Conservation (phyloP, 2,797 vertebrate genomes). For the Odontamblyopus rebecca region DNA sequence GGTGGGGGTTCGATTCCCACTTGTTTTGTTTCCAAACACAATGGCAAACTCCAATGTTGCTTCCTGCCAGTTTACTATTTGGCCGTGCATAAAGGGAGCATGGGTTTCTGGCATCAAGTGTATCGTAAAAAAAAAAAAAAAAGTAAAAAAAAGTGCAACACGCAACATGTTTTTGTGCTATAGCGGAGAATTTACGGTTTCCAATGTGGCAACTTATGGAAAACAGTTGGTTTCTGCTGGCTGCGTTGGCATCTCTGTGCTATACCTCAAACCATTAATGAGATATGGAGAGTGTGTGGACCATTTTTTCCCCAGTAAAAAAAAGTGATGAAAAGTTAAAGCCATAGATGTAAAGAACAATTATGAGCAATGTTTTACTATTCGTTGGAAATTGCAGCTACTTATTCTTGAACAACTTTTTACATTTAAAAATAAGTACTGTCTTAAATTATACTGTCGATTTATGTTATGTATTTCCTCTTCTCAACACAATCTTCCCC, state of each 20-base stretch:
- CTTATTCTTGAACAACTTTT: no score
- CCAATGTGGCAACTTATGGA: slow-evolving; percentile 34
- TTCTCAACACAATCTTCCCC: background rate
- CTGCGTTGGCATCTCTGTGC: slow-evolving; percentile 36
- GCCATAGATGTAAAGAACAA: background rate
- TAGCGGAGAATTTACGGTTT: slow-evolving; percentile 35
- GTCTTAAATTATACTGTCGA: no score
- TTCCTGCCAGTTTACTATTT: slow-evolving; percentile 30
- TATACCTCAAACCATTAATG: slow-evolving; percentile 43
- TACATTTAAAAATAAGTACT: background rate
- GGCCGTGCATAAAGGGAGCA: slow-evolving; percentile 32
- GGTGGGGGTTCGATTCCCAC: slow-evolving; percentile 34
- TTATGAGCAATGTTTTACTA: background rate
- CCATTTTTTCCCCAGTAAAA: slow-evolving; percentile 7
- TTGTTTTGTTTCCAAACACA: slow-evolving; percentile 62
- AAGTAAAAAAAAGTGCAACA: slow-evolving; percentile 15
- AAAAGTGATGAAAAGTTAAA: background rate
- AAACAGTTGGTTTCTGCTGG: slow-evolving; percentile 40
- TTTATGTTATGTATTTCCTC: background rate
- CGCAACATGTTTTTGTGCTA: slow-evolving; percentile 27
- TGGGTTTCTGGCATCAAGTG: slow-evolving; percentile 32
- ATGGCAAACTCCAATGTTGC: slow-evolving; percentile 31
- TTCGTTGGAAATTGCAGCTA: background rate
- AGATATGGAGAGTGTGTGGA: slow-evolving; percentile 35
- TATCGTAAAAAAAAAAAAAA: slow-evolving; percentile 32